Evolutionary conservation across 2,113 vertebrate species (phyloP), one percentile per base, ranked within the genome.

Genomic region (Tor tambroides): DNA sequence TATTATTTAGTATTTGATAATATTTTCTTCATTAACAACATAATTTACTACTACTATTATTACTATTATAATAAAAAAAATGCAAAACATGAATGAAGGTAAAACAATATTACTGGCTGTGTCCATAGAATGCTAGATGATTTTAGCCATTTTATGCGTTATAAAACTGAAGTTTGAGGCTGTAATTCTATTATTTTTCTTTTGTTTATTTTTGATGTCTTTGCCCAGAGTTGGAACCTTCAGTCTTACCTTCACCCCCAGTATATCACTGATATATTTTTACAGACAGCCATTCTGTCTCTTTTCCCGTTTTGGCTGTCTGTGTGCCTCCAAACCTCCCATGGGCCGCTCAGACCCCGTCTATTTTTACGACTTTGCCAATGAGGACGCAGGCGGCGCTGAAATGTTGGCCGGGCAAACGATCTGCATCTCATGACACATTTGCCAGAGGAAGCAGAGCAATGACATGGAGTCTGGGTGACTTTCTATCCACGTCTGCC

Each of bases 351-450:
- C 83, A 87, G 83, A 89, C 86, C 69, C 26, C 7, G 26, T 38
- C 77, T 89, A 89, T 89, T 87, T 89, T 71, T 85, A 87, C 23
- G 19, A 28, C 49, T 28, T 10, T 67, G 67, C 41, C 14, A 41
- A 76, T 28, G 75, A 89, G 82, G 85, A 89, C 76, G 41, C 61
- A 69, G 72, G 71, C 83, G 0, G 15, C 32, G n/a, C 38, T 8
- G 28, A 74, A 86, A 51, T n/a, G 6, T 80, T 71, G 41, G 26
- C 65, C 49, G 77, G 74, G 65, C 72, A 74, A 32, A 77, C 23
- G 11, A 23, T 63, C 49, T 8, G 1, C 56, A 28, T 46, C 67
- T 15, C 46, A 72, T 38, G n/a, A 59, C 43, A 63, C 67, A 59
- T 86, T 54, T n/a, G 28, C 43, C 49, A 46, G 54, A 84, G 67